phyloP scores from a whole-genome alignment of 2,113 vertebrate species.

The Anguilla japonica region DNA sequence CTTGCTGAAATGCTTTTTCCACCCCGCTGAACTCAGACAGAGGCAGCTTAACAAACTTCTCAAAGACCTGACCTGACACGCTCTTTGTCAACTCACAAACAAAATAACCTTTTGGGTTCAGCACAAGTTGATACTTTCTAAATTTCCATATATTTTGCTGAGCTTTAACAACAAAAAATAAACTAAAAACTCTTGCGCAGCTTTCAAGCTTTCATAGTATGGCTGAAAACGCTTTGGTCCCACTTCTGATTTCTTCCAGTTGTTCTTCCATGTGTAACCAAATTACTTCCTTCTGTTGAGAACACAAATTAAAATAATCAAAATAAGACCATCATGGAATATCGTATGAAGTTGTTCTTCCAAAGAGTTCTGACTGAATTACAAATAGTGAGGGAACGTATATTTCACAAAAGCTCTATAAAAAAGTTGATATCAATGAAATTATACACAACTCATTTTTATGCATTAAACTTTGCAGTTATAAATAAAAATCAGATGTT shows the following conservation, averaged over 20 bases:
- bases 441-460: no score
- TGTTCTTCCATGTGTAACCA: no score
- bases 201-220: not conserved
- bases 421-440: not conserved
- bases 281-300: no score
- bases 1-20: conserved; percentile 2
- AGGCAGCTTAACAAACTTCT: conserved; percentile 5
- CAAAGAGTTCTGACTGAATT: no score
- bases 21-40: not conserved
- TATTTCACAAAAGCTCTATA: not conserved
- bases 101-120: not conserved
- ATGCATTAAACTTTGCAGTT: no score
- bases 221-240: not conserved
- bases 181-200: not conserved
- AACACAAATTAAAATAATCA: no score
- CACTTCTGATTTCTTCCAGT: no score
- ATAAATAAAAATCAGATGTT: no score
- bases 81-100: not conserved
- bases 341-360: no score
- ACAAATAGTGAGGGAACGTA: not conserved
- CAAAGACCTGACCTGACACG: not conserved
- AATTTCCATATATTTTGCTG: not conserved
- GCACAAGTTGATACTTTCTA: not conserved
- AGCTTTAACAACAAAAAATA: not conserved
- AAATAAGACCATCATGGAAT: no score